Base-by-base conservation (phyloP, 2,113 vertebrate species). In the Coturnix japonica region DNA sequence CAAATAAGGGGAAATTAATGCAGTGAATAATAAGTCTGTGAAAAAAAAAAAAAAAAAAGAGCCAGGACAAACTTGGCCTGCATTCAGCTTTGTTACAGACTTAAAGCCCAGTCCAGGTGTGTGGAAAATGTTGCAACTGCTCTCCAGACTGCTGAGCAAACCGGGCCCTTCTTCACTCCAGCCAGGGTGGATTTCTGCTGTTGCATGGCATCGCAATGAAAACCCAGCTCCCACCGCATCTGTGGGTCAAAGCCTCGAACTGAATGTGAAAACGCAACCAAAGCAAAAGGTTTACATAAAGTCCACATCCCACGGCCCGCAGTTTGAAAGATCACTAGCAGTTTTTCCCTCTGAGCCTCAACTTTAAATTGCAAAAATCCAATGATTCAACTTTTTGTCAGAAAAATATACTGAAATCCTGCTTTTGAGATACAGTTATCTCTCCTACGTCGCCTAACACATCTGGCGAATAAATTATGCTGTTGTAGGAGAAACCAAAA, bases 61-160 rank as follows among this genome's bases (percentile, higher is more conserved):
- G 85, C 93, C 92, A 95, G 96, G 80, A 95, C 93, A 95, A 94
- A 92, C 89, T 95, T 96, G 94, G 93, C 94, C 41, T 19, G 77
- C 76, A 84, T 95, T 95, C 95, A 96, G 93, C 90, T 93, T 93
- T 95, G 87, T 96, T 96, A 76, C 84, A 94, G 90, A 30, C 57
- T 81, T 57, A 70, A 87, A 87, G 93, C 89, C 73, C 89, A 64
- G 53, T 64, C 92, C 95, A 96, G 95, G 95, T 95, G 95, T 88
- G 77, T 96, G 95, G 96, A 96, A 96, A 95, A 87, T 95, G 94
- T 96, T 95, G 92, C 0, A 35, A 91, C 90, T 88, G 71, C 56
- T 95, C 90, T 92, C 57, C 65, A 76, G 64, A 26, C 80, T 92
- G 72, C 88, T 94, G 53, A 73, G 89, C 85, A 91, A 92, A 85